Percentiles rank a stretch among this genome's conserved stretches.
Evolutionary conservation across 2,888 invertebrate species (phyloP).

Genomic region (Lamellibrachia satsuma): DNA sequence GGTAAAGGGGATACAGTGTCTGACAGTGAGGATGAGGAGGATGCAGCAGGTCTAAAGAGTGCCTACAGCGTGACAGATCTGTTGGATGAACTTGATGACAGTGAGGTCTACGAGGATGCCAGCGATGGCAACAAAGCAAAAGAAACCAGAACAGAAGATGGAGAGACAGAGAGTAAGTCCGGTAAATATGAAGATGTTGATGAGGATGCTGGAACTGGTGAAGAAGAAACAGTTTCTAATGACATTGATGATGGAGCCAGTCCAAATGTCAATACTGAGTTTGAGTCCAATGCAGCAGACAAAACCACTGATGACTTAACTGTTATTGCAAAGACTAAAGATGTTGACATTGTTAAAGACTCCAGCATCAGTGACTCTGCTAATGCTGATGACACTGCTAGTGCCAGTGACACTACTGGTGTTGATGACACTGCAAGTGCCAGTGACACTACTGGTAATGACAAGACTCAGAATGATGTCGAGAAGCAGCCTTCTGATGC

Average conservation of each 20-base stretch:
- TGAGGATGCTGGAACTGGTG: background rate
- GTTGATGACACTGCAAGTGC: background rate
- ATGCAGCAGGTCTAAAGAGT: background rate
- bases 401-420: background rate
- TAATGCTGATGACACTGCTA: background rate
- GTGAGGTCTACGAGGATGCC: background rate
- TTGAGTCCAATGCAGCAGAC: background rate
- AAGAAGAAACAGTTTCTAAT: background rate
- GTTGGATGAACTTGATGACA: constrained; percentile 26
- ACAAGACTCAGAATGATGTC: background rate
- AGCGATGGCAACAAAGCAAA: background rate
- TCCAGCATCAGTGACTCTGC: background rate
- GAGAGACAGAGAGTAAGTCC: background rate
- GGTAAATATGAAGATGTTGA: background rate
- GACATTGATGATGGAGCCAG: background rate
- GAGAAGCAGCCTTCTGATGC: background rate
- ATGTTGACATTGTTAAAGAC: background rate
- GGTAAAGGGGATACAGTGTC: background rate
- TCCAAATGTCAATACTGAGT: background rate
- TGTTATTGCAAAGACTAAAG: background rate
- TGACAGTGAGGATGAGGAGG: constrained; percentile 25
- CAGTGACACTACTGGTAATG: background rate
- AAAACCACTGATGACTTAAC: background rate
- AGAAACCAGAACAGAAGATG: background rate
- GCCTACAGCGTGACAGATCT: constrained; percentile 28